phyloP scores from a whole-genome alignment of 2,113 vertebrate genomes.

The Rhinogobius similis region DNA sequence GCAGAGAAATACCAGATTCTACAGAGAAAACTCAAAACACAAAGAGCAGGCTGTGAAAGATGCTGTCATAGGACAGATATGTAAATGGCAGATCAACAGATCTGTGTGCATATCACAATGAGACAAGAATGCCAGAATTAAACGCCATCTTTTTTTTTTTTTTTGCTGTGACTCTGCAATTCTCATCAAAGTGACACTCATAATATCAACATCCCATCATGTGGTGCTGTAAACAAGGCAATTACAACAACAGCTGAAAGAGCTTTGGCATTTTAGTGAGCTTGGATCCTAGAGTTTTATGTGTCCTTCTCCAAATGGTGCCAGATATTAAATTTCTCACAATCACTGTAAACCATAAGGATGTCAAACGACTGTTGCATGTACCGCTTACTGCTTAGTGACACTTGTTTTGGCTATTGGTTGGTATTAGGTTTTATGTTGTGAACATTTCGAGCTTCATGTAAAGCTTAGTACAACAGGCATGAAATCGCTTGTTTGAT shows the following conservation, averaged over 20 bases:
- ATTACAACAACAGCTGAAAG: slow-evolving; percentile 5
- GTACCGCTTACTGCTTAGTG: neutral
- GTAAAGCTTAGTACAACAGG: too few species aligned
- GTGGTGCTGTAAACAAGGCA: slow-evolving; percentile 4
- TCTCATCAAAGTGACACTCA: slow-evolving; percentile 6
- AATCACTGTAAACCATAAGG: neutral
- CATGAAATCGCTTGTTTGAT: too few species aligned
- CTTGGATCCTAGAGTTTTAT: neutral
- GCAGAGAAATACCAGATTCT: slow-evolving; percentile 7
- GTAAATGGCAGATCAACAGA: slow-evolving; percentile 40
- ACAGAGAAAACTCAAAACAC: slow-evolving; percentile 34
- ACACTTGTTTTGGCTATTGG: neutral
- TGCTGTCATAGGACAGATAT: slow-evolving; percentile 34
- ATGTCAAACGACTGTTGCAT: neutral
- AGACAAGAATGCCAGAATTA: neutral
- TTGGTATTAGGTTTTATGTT: neutral
- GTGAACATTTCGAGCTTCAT: neutral
- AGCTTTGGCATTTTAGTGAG: slow-evolving; percentile 2
- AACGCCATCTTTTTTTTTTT: neutral
- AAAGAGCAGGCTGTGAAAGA: slow-evolving; percentile 32
- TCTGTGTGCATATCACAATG: neutral
- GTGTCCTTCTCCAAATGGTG: neutral
- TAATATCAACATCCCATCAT: slow-evolving; percentile 7
- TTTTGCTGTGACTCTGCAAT: neutral
- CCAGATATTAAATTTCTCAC: neutral